Base-by-base conservation (phyloP, 2,113 vertebrate genomes). In the Sorex fumeus region DNA sequence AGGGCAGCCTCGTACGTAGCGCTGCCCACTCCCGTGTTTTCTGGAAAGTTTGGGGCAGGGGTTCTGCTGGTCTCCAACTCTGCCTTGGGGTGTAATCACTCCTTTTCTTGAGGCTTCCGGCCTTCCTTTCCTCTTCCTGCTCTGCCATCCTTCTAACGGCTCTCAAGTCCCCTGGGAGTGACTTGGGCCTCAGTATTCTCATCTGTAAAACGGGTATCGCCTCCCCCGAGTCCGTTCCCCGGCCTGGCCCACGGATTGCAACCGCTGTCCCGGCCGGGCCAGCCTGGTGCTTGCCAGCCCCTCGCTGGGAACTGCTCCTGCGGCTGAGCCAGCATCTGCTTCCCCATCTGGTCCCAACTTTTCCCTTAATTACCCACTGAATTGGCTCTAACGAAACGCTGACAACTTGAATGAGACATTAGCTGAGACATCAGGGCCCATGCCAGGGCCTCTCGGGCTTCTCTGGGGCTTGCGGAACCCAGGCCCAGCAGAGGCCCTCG, bases 371-470 rank as follows among this genome's bases (percentile, higher is more conserved):
- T 95, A 96, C 89, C 93, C 94, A 93, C 96, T 94, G 96, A 96
- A 95, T 96, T 97, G 95, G 95, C 91, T 90, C 89, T 96, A 97
- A 97, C 93, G 89, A 93, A 96, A 96, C 1, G 91, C 93, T 96
- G 96, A 97, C 96, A 96, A 96, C 93, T 96, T 96, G 96, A 96
- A 91, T 95, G 95, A 97, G 95, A 95, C 95, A 96, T 96, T 96
- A 96, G 84, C 91, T 69, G 94, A 94, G 93, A 81, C 87, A 92
- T 96, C 91, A 89, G 89, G 2, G 3, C 87, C 79, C 0, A 40
- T 93, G 95, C 96, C 95, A 96, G 82, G 79, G 74, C 84, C 78
- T 75, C 69, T 18, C 0, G 70, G 90, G 84, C 93, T 92, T 30
- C 88, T 86, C 81, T 3, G 64, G 87, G 76, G 85, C 12, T 28